These are phyloP conservation scores for Dunckerocampus dactyliophorus DNA, from an alignment of 2,113 vertebrate genomes.

Conservation along the genomic window DNA sequence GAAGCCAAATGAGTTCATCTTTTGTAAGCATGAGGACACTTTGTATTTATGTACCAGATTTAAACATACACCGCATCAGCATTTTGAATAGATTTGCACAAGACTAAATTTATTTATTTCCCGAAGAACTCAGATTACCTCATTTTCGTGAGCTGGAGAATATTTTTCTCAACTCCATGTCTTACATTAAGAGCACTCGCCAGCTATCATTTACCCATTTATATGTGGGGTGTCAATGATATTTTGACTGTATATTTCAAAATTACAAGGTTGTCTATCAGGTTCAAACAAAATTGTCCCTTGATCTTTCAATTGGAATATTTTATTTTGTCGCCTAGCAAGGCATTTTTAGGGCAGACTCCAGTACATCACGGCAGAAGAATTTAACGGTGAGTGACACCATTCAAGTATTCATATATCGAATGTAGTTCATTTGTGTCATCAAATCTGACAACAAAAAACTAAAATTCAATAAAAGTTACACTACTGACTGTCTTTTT, in stretches of 20 bases:
- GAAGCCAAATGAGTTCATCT: slow-evolving; percentile 27
- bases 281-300: slow-evolving; percentile 4
- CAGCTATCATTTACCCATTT: neutral
- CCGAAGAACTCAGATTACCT: slow-evolving; percentile 43
- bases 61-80: slow-evolving; percentile 51
- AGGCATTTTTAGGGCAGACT: neutral
- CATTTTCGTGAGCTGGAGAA: slow-evolving; percentile 48
- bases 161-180: slow-evolving; percentile 61
- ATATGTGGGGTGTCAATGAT: slow-evolving; percentile 6
- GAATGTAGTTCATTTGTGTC: slow-evolving; percentile 19
- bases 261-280: slow-evolving; percentile 14
- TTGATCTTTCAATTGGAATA: neutral
- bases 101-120: slow-evolving; percentile 36
- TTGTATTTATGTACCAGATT: slow-evolving; percentile 65
- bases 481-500: neutral
- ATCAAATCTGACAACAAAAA: slow-evolving; percentile 13
- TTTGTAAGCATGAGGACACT: slow-evolving; percentile 66
- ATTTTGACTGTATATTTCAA: slow-evolving; percentile 27
- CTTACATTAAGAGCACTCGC: slow-evolving; percentile 50
- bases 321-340: neutral
- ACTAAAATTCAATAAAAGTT: slow-evolving; percentile 38
- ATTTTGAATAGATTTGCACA: slow-evolving; percentile 19
- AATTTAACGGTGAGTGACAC: slow-evolving; percentile 15
- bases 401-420: slow-evolving; percentile 1
- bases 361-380: neutral